Conservation (phyloP, 2,888 invertebrate genomes). For the Athalia rosae region DNA sequence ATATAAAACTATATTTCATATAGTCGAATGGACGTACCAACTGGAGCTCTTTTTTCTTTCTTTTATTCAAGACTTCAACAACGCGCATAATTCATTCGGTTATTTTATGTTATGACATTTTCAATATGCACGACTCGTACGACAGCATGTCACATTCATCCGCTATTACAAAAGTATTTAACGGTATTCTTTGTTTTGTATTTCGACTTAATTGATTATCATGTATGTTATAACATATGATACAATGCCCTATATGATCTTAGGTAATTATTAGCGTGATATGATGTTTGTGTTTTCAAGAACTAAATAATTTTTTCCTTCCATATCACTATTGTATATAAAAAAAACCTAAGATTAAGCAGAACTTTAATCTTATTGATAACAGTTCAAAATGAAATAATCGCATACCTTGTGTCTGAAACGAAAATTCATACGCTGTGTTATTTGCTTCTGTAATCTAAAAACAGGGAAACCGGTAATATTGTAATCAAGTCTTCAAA, state of each 20-base stretch:
- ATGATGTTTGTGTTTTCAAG: constrained; percentile 9
- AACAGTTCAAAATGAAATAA: too few relatives aligned
- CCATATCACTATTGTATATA: too few relatives aligned
- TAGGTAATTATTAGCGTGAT: constrained; percentile 11
- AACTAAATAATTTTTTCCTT: constrained; percentile 10
- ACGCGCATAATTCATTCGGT: too few relatives aligned
- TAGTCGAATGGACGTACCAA: not conserved
- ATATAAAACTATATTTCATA: not conserved
- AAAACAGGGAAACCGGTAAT: too few relatives aligned
- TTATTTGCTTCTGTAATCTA: too few relatives aligned
- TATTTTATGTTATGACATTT: too few relatives aligned
- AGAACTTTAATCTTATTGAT: too few relatives aligned
- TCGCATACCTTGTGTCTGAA: too few relatives aligned
- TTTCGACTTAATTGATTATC: constrained; percentile 19
- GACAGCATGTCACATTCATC: not conserved
- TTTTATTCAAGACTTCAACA: too few relatives aligned
- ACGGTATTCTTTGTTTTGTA: not conserved
- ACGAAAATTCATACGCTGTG: too few relatives aligned
- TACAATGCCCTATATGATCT: constrained; percentile 38
- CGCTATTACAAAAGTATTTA: constrained; percentile 12
- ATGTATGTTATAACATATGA: constrained; percentile 37
- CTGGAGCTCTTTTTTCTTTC: not conserved
- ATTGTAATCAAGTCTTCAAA: not conserved
- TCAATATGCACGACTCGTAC: not conserved
- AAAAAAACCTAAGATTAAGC: too few relatives aligned